phyloP scores from a whole-genome alignment of 2,888 invertebrate genomes.

The Nymphalis polychloros region DNA sequence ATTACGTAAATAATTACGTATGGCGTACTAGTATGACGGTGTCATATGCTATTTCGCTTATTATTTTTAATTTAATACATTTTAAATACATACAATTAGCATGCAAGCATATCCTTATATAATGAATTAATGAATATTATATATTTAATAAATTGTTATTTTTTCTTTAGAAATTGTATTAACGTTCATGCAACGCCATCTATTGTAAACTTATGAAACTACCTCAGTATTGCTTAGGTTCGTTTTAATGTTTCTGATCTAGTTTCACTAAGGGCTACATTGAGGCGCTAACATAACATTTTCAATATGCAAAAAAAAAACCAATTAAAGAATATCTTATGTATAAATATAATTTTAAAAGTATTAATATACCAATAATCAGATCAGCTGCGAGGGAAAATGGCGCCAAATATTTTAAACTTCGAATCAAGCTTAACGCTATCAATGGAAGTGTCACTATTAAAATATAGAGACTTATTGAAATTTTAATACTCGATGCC shows the following conservation, averaged over 20 bases:
- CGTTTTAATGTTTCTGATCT: neutral
- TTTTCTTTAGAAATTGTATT: no score
- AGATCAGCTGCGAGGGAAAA: conserved; percentile 59
- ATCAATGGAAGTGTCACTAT: conserved; percentile 50
- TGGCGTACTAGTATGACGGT: no score
- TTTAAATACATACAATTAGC: neutral
- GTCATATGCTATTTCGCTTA: no score
- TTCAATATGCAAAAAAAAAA: no score
- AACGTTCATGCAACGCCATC: conserved; percentile 10
- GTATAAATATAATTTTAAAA: no score
- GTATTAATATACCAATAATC: conserved; percentile 51
- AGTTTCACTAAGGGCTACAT: neutral
- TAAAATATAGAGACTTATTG: conserved; percentile 54
- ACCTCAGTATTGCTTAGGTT: neutral
- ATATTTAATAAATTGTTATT: no score
- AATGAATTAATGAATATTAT: no score
- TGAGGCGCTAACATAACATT: conserved; percentile 2
- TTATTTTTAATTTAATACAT: no score
- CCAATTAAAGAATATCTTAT: no score
- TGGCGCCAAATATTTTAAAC: conserved; percentile 59
- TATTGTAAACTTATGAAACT: neutral
- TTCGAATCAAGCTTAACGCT: conserved; percentile 55
- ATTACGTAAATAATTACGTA: no score
- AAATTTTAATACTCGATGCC: conserved; percentile 41
- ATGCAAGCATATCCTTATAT: no score